Evolutionary conservation across 2,113 vertebrate genomes (phyloP).

Genomic region (Trichomycterus rosablanca): DNA sequence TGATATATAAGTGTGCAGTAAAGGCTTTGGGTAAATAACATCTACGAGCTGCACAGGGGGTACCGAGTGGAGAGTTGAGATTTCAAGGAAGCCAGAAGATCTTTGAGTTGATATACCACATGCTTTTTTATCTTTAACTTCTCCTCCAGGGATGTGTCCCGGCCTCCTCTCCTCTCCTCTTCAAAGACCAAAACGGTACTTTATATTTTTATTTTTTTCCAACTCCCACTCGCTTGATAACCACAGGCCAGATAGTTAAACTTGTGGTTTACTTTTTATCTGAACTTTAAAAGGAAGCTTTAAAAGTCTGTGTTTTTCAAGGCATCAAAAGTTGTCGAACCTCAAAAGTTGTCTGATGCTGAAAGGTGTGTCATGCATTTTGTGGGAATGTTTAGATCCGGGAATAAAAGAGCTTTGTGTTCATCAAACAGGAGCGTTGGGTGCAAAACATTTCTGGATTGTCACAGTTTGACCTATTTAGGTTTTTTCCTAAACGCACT

Average conservation of each 20-base stretch:
- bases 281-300: constrained; percentile 25
- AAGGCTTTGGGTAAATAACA: no score
- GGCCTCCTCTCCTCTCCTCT: constrained; percentile 26
- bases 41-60: no score
- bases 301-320: constrained; percentile 25
- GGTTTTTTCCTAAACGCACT: no score
- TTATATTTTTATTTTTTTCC: constrained; percentile 31
- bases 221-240: constrained; percentile 28
- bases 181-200: constrained; percentile 37
- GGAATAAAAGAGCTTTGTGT: constrained; percentile 5
- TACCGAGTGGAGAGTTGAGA: no score
- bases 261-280: constrained; percentile 27
- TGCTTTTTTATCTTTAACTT: constrained; percentile 31
- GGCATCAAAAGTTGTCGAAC: constrained; percentile 24
- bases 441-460: no score
- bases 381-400: constrained; percentile 16
- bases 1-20: no score
- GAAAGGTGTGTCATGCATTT: constrained; percentile 14
- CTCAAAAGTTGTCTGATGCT: constrained; percentile 21
- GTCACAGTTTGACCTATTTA: no score
- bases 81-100: constrained; percentile 8
- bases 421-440: constrained; percentile 12
- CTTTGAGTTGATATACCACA: constrained; percentile 26
- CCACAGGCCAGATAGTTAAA: constrained; percentile 37
- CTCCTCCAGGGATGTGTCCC: constrained; percentile 37